These are phyloP conservation scores for Azorinus chamasolen DNA, from an alignment of 2,888 invertebrate species.

Conservation along the genomic window DNA sequence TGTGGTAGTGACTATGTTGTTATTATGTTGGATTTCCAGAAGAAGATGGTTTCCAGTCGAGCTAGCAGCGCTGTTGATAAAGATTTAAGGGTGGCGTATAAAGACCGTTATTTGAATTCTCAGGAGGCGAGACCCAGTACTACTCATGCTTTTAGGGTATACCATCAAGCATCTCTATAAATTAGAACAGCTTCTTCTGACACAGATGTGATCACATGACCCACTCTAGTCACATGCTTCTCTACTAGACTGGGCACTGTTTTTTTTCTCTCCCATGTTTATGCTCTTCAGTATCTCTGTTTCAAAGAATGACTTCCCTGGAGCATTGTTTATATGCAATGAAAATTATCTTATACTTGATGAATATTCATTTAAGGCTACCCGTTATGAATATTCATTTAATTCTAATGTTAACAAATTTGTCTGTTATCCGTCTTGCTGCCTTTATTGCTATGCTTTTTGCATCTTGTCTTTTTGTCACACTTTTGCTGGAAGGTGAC, in stretches of 20 bases:
- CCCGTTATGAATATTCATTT: too few relatives aligned
- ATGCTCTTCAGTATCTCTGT: conserved; percentile 2
- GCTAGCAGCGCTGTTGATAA: conserved; percentile 84
- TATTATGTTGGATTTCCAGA: conserved; percentile 49
- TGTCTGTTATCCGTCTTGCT: too few relatives aligned
- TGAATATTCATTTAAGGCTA: too few relatives aligned
- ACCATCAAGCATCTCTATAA: background rate
- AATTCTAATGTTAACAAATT: too few relatives aligned
- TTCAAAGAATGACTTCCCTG: background rate
- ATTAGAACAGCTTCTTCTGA: conserved; percentile 37
- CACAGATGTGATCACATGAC: conserved; percentile 62
- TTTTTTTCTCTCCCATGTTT: conserved; percentile 9
- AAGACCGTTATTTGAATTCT: conserved; percentile 64
- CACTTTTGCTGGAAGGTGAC: too few relatives aligned
- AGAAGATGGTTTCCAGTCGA: conserved; percentile 66
- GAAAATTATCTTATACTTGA: background rate
- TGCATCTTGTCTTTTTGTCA: too few relatives aligned
- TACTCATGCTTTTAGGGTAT: conserved; percentile 82
- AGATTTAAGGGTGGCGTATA: conserved; percentile 71
- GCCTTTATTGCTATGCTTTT: too few relatives aligned
- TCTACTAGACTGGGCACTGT: conserved; percentile 50
- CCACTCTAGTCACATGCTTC: conserved; percentile 45
- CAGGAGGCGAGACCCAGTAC: conserved; percentile 80
- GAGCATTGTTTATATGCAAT: background rate
- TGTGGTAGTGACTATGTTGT: too few relatives aligned